phyloP scores from a whole-genome alignment of 2,797 vertebrate genomes.

The Poeciliopsis infans region DNA sequence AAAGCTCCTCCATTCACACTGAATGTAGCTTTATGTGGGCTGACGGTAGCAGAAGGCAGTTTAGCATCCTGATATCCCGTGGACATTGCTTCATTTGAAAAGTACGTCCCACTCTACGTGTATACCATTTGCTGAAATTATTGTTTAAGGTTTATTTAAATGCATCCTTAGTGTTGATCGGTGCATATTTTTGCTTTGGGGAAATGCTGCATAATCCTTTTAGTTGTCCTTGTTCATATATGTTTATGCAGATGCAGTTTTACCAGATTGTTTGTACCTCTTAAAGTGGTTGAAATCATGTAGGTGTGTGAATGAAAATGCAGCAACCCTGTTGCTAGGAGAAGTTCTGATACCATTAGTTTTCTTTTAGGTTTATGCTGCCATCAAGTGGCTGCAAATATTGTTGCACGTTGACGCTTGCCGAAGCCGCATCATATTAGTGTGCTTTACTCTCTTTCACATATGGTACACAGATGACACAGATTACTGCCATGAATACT shows the following conservation, averaged over 20 bases:
- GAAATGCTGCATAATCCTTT: not conserved
- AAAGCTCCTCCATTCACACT: constrained; percentile 75
- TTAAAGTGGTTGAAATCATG: constrained; percentile 59
- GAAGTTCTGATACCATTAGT: constrained; percentile 30
- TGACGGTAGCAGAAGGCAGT: constrained; percentile 48
- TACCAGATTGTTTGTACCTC: constrained; percentile 67
- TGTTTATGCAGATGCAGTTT: constrained; percentile 26
- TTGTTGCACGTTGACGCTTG: constrained; percentile 2
- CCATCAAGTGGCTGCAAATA: constrained; percentile 48
- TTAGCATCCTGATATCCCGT: constrained; percentile 48
- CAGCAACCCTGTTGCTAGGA: constrained; percentile 73
- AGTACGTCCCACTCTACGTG: not conserved
- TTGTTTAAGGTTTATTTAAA: not conserved
- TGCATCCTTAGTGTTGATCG: not conserved
- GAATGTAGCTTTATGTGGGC: constrained; percentile 79
- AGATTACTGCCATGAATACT: constrained; percentile 1
- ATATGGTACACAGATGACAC: not conserved
- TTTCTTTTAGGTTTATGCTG: constrained; percentile 40
- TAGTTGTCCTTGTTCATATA: not conserved
- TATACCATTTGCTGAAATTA: not conserved
- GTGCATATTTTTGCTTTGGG: not conserved
- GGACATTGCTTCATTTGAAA: constrained; percentile 8
- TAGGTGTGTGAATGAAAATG: constrained; percentile 75
- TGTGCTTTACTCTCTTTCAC: not conserved
- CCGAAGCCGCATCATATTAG: not conserved